Percentiles rank a stretch among this genome's conserved stretches.
phyloP scores from a whole-genome alignment of 2,888 invertebrate species.

The Drosophila hamatofila region DNA sequence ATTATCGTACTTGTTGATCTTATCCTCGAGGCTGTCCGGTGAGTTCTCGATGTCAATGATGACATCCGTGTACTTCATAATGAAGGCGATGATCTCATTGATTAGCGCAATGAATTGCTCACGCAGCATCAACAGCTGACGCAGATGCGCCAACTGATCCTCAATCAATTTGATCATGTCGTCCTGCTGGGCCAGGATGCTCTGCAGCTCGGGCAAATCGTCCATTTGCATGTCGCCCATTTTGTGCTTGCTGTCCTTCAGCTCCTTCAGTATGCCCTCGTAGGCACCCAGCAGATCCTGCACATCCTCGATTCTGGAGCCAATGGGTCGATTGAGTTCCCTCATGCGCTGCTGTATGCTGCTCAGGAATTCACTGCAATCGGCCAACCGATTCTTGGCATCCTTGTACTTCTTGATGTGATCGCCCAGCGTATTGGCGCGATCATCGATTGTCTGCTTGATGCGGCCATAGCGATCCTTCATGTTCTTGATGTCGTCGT shows the following conservation, averaged over 20 bases:
- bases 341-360: constrained; percentile 93
- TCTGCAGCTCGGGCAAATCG: constrained; percentile 92
- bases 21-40: constrained; percentile 92
- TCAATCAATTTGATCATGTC: constrained; percentile 94
- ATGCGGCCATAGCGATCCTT: constrained; percentile 92
- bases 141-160: constrained; percentile 92
- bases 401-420: constrained; percentile 93
- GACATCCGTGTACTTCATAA: constrained; percentile 93
- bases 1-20: constrained; percentile 94
- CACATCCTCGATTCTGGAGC: constrained; percentile 95
- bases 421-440: constrained; percentile 90
- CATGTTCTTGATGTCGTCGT: constrained; percentile 91
- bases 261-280: constrained; percentile 91
- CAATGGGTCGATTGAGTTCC: constrained; percentile 93
- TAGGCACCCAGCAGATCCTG: constrained; percentile 92
- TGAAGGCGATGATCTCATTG: constrained; percentile 94
- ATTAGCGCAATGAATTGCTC: constrained; percentile 95
- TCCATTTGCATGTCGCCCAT: constrained; percentile 91
- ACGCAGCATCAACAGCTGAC: constrained; percentile 91
- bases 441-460: constrained; percentile 91
- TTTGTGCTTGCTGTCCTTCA: constrained; percentile 92
- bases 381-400: constrained; percentile 91
- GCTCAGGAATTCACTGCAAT: constrained; percentile 92
- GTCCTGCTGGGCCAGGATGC: constrained; percentile 92
- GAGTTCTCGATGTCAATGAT: constrained; percentile 94